phyloP scores from a whole-genome alignment of 2,797 vertebrate species.

The Macrochelys suwanniensis region DNA sequence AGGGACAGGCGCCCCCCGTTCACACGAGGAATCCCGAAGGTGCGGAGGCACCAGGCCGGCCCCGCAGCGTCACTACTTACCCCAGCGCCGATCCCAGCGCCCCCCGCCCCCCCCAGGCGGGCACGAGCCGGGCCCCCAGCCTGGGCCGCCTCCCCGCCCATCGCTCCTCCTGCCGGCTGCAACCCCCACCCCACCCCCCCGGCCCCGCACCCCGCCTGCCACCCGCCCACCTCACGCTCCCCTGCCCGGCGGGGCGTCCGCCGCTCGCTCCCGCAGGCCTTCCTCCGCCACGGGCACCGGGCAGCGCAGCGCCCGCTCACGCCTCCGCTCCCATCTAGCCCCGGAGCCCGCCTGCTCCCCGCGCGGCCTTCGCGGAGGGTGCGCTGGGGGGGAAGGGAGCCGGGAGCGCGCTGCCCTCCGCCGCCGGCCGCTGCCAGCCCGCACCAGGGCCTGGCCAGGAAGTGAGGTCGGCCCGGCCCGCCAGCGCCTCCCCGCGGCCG shows the following conservation, averaged over 20 bases:
- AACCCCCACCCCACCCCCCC: background rate
- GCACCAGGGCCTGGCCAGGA: constrained; percentile 10
- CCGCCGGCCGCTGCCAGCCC: too few species aligned
- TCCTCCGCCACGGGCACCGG: background rate
- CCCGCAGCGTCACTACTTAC: background rate
- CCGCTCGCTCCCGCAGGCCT: background rate
- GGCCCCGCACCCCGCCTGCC: background rate
- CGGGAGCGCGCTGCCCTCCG: background rate
- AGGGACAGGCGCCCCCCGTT: background rate
- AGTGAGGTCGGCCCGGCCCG: constrained; percentile 56
- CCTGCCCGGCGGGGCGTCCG: background rate
- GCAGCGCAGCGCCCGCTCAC: background rate
- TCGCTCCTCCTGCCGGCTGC: background rate
- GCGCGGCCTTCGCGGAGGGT: background rate
- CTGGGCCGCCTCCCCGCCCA: background rate
- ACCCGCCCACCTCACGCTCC: background rate
- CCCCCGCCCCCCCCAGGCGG: background rate
- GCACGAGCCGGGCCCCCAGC: background rate
- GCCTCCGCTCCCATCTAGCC: constrained; percentile 11
- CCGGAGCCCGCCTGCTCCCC: background rate
- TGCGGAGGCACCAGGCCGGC: background rate
- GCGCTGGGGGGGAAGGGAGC: background rate
- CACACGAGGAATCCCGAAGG: background rate
- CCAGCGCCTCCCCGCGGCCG: background rate
- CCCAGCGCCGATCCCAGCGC: background rate